Conservation (phyloP, 2,797 vertebrate genomes). For the Bradypodion pumilum region DNA sequence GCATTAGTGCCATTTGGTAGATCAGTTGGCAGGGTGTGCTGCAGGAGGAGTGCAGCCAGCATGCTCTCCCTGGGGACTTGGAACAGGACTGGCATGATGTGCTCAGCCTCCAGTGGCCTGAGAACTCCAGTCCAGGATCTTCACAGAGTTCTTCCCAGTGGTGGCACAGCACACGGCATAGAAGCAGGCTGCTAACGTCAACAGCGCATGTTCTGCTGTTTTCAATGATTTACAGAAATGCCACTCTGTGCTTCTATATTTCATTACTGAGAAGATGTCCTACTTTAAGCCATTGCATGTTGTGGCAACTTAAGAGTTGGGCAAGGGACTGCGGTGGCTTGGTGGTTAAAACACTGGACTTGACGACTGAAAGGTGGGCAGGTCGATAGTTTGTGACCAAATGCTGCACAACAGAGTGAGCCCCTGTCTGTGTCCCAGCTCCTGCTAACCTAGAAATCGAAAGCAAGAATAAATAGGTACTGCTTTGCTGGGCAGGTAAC, state of each 20-base stretch:
- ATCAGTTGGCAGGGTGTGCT: constrained; percentile 19
- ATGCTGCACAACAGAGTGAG: too few relatives aligned
- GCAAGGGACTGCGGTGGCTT: too few relatives aligned
- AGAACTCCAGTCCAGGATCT: background rate
- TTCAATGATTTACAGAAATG: background rate
- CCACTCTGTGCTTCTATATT: background rate
- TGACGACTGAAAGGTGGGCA: too few relatives aligned
- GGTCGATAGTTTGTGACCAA: too few relatives aligned
- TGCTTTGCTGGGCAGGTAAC: too few relatives aligned
- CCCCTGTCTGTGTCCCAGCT: too few relatives aligned
- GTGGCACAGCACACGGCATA: constrained; percentile 19
- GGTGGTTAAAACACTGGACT: too few relatives aligned
- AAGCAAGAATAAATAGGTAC: too few relatives aligned
- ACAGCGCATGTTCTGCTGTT: background rate
- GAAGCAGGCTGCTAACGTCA: background rate
- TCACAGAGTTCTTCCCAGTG: constrained; percentile 2
- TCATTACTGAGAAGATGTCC: background rate
- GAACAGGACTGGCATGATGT: background rate
- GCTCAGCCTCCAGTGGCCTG: constrained; percentile 13
- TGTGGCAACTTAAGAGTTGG: too few relatives aligned
- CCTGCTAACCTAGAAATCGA: too few relatives aligned
- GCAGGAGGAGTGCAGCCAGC: constrained; percentile 12
- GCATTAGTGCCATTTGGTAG: background rate
- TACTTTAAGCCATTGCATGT: background rate
- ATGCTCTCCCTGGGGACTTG: background rate